These are phyloP conservation scores for Drosophila austrosaltans DNA, from an alignment of 2,888 invertebrate species.

Conservation along the genomic window DNA sequence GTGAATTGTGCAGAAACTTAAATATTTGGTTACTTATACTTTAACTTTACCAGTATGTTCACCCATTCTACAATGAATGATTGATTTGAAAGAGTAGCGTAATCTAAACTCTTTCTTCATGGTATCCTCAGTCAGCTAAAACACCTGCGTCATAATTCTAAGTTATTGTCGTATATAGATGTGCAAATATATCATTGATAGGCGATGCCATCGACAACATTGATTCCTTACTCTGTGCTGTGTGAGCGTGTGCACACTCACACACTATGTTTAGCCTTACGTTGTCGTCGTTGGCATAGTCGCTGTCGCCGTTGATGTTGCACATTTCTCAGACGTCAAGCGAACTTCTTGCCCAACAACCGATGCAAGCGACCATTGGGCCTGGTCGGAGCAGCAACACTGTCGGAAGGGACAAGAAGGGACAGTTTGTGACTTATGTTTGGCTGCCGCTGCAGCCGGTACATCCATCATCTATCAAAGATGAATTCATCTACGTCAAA, in stretches of 20 bases:
- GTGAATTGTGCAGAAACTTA: neutral
- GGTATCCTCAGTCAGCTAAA: conserved; percentile 48
- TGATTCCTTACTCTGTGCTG: conserved; percentile 42
- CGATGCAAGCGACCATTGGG: conserved; percentile 33
- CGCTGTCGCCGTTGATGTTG: conserved; percentile 65
- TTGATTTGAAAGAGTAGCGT: conserved; percentile 52
- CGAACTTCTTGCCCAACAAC: conserved; percentile 53
- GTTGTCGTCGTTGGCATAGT: conserved; percentile 24
- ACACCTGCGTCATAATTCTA: conserved; percentile 82
- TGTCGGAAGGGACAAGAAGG: conserved; percentile 15
- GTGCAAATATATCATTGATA: conserved; percentile 71
- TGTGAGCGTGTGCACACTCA: neutral
- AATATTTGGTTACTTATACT: neutral
- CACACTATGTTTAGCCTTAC: conserved; percentile 25
- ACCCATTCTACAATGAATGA: conserved; percentile 19
- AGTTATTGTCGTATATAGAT: conserved; percentile 76
- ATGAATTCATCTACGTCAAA: conserved; percentile 80
- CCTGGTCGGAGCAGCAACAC: conserved; percentile 31
- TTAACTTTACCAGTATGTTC: neutral
- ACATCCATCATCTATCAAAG: conserved; percentile 80
- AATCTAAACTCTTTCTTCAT: conserved; percentile 74
- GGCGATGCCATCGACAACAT: conserved; percentile 51
- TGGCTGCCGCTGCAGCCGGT: conserved; percentile 77
- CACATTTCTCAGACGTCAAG: conserved; percentile 78
- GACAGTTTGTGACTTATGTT: conserved; percentile 77